Evolutionary conservation across 2,888 invertebrate species (phyloP).

Genomic region (Parnassius orleans): DNA sequence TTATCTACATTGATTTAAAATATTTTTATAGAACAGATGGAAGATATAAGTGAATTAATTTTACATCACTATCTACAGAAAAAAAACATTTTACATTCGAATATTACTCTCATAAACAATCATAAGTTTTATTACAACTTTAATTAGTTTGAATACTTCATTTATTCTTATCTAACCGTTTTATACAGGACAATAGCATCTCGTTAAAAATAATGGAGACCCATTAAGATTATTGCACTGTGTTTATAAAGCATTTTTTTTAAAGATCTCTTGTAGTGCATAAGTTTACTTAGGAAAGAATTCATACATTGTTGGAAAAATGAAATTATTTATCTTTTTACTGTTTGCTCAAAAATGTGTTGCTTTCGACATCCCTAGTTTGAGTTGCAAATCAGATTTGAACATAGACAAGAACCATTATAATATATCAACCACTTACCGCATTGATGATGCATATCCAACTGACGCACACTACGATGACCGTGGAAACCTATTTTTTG

Average conservation of each 20-base stretch:
- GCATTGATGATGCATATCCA: slow-evolving; percentile 51
- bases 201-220: slow-evolving; percentile 23
- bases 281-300: slow-evolving; percentile 8
- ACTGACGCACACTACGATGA: slow-evolving; percentile 62
- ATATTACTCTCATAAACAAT: not conserved
- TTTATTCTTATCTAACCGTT: slow-evolving; percentile 29
- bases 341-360: slow-evolving; percentile 38
- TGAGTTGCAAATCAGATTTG: slow-evolving; percentile 48
- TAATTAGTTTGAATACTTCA: slow-evolving; percentile 8
- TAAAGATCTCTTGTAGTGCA: slow-evolving; percentile 3
- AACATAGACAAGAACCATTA: slow-evolving; percentile 56
- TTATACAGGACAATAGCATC: slow-evolving; percentile 24
- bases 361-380: slow-evolving; percentile 56
- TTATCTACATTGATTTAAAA: not conserved
- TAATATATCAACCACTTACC: slow-evolving; percentile 47
- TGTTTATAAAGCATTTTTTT: slow-evolving; percentile 10
- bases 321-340: slow-evolving; percentile 35
- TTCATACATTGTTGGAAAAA: slow-evolving; percentile 1
- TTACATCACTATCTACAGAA: no score
- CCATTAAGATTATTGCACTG: slow-evolving; percentile 15
- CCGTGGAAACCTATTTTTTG: slow-evolving; percentile 62
- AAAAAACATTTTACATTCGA: no score
- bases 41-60: no score
- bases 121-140: not conserved
- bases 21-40: not conserved